These are phyloP conservation scores for Muscidifurax raptorellus DNA, from an alignment of 1,140 invertebrate species.

Conservation along the genomic window DNA sequence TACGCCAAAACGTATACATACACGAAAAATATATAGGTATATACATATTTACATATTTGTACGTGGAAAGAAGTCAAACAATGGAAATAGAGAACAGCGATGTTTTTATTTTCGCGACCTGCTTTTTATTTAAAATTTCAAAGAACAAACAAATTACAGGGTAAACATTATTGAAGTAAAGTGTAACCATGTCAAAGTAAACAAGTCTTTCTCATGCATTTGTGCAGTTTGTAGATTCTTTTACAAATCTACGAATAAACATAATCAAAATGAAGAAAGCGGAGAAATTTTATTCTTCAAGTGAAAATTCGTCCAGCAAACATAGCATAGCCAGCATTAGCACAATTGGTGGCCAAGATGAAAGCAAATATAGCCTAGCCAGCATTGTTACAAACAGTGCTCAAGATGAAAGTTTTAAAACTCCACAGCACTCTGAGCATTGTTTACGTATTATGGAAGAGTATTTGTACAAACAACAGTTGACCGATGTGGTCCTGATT, in stretches of 20 bases:
- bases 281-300: conserved; percentile 27
- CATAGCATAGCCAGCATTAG: conserved; percentile 26
- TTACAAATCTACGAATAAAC: background rate
- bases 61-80: background rate
- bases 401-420: conserved; percentile 87
- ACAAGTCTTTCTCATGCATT: background rate
- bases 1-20: too few relatives aligned
- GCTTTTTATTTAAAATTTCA: conserved; percentile 6
- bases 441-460: conserved; percentile 88
- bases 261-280: conserved; percentile 29
- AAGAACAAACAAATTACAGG: background rate
- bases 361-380: conserved; percentile 73
- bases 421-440: conserved; percentile 86
- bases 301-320: conserved; percentile 38
- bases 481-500: conserved; percentile 88
- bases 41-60: background rate
- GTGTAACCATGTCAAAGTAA: background rate
- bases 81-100: background rate
- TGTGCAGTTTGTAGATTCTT: background rate
- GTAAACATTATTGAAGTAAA: background rate
- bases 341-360: conserved; percentile 77
- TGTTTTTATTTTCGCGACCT: conserved; percentile 27
- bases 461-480: conserved; percentile 86
- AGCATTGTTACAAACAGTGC: conserved; percentile 49
- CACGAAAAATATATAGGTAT: too few relatives aligned